These are phyloP conservation scores for Trachurus trachurus DNA, from an alignment of 2,797 vertebrate species.

Conservation along the genomic window DNA sequence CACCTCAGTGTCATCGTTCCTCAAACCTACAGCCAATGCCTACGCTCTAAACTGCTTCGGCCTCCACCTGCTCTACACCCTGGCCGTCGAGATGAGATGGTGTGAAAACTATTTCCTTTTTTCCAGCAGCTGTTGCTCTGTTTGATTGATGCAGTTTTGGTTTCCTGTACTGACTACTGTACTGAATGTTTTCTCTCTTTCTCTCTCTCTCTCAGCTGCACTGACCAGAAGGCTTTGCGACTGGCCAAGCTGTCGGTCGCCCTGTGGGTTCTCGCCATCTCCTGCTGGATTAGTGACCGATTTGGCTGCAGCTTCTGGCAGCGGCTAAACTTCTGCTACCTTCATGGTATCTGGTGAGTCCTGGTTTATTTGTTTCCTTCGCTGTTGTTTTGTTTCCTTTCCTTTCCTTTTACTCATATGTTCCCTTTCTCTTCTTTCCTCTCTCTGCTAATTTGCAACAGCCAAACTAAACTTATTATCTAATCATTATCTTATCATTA, in stretches of 20 bases:
- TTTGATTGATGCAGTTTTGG: neutral
- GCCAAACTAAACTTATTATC: too few relatives aligned
- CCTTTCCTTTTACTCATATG: too few relatives aligned
- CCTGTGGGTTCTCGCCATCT: slow-evolving; percentile 90
- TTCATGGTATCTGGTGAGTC: slow-evolving; percentile 95
- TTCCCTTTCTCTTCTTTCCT: too few relatives aligned
- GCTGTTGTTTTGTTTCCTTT: neutral
- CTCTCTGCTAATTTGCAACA: too few relatives aligned
- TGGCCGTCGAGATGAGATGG: slow-evolving; percentile 87
- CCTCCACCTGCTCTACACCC: slow-evolving; percentile 89
- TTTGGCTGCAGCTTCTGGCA: slow-evolving; percentile 93
- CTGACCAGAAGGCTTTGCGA: slow-evolving; percentile 81
- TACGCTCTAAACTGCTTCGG: slow-evolving; percentile 92
- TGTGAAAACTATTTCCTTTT: slow-evolving; percentile 61
- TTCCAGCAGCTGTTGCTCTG: neutral
- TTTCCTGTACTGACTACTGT: neutral
- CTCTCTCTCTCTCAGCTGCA: slow-evolving; percentile 82
- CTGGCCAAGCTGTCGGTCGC: slow-evolving; percentile 80
- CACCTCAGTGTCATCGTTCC: slow-evolving; percentile 88
- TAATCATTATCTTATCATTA: too few relatives aligned
- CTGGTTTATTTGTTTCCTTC: too few relatives aligned
- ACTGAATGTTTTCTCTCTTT: neutral
- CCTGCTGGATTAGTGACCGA: slow-evolving; percentile 94
- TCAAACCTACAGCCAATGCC: slow-evolving; percentile 91
- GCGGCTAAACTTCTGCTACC: slow-evolving; percentile 91